Evolutionary conservation across 2,113 vertebrate species (phyloP).

Genomic region (Siniperca knerii): DNA sequence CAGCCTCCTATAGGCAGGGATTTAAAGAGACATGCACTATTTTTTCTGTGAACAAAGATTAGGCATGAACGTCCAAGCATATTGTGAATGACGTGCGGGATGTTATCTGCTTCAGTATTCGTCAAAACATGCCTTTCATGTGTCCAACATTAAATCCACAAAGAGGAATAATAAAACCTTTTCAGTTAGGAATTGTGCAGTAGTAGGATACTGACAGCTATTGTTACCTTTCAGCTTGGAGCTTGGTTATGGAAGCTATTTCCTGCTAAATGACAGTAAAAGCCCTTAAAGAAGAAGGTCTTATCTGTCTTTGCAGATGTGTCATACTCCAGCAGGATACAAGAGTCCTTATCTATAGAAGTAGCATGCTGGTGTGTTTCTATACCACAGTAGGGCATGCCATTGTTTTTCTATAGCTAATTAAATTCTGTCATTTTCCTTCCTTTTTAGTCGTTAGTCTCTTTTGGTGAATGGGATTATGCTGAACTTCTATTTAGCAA

Average conservation of each 20-base stretch:
- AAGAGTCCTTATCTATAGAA: slow-evolving; percentile 53
- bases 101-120: slow-evolving; percentile 23
- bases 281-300: slow-evolving; percentile 38
- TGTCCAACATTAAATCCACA: slow-evolving; percentile 8
- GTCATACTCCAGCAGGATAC: slow-evolving; percentile 40
- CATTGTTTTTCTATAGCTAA: slow-evolving; percentile 64
- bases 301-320: slow-evolving; percentile 71
- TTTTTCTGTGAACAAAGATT: slow-evolving; percentile 77
- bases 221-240: slow-evolving; percentile 36
- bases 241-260: slow-evolving; percentile 13
- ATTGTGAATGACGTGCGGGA: slow-evolving; percentile 18
- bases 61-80: slow-evolving; percentile 43
- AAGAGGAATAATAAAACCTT: slow-evolving; percentile 6
- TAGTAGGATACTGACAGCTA: slow-evolving; percentile 41
- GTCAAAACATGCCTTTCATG: background rate
- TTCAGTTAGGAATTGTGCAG: slow-evolving; percentile 8
- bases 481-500: slow-evolving; percentile 54
- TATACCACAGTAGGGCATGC: slow-evolving; percentile 39
- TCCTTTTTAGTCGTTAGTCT: slow-evolving; percentile 39
- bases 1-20: slow-evolving; percentile 75
- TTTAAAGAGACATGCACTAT: slow-evolving; percentile 82
- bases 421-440: slow-evolving; percentile 58
- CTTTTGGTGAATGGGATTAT: slow-evolving; percentile 60
- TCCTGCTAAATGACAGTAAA: slow-evolving; percentile 38
- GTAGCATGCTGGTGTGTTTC: slow-evolving; percentile 21